Percentiles rank a stretch among this genome's conserved stretches.
phyloP scores from a whole-genome alignment of 1,140 invertebrate genomes.

The Bradynema listronoti region DNA sequence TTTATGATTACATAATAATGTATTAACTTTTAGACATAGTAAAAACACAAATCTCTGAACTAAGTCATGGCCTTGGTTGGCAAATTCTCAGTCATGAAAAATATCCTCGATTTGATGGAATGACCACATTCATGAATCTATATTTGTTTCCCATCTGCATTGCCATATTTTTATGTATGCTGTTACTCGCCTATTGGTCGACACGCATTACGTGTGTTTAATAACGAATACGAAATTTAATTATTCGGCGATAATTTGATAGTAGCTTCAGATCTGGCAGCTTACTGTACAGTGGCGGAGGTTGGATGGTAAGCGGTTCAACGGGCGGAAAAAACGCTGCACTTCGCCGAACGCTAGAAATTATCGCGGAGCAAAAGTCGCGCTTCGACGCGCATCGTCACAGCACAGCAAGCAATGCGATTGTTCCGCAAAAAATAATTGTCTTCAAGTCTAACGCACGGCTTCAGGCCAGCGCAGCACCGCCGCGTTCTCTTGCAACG shows the following conservation, averaged over 20 bases:
- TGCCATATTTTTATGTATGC: slow-evolving; percentile 27
- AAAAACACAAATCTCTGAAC: slow-evolving; percentile 28
- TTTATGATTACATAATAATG: not conserved
- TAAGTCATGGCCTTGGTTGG: slow-evolving; percentile 42
- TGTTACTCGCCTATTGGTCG: slow-evolving; percentile 46
- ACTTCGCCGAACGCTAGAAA: slow-evolving; percentile 41
- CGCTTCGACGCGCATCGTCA: slow-evolving; percentile 30
- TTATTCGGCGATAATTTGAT: too few relatives aligned
- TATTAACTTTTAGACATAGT: slow-evolving; percentile 31
- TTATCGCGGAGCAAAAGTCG: slow-evolving; percentile 44
- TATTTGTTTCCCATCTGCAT: slow-evolving; percentile 32
- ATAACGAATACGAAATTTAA: too few relatives aligned
- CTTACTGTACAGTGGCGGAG: slow-evolving; percentile 32
- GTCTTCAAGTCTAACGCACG: slow-evolving; percentile 39
- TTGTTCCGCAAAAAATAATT: slow-evolving; percentile 17
- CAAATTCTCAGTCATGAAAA: slow-evolving; percentile 33
- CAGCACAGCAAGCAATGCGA: slow-evolving; percentile 11
- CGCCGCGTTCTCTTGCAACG: slow-evolving; percentile 19
- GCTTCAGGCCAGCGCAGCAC: slow-evolving; percentile 14
- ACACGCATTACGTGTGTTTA: slow-evolving; percentile 28
- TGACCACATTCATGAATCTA: slow-evolving; percentile 44
- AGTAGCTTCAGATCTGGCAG: slow-evolving; percentile 26
- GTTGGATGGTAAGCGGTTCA: slow-evolving; percentile 41
- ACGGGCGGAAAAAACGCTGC: slow-evolving; percentile 44
- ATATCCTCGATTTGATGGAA: slow-evolving; percentile 43